Percentiles rank a stretch among this genome's conserved stretches.
Evolutionary conservation across 2,113 vertebrate genomes (phyloP).

Genomic region (Pipa parva): DNA sequence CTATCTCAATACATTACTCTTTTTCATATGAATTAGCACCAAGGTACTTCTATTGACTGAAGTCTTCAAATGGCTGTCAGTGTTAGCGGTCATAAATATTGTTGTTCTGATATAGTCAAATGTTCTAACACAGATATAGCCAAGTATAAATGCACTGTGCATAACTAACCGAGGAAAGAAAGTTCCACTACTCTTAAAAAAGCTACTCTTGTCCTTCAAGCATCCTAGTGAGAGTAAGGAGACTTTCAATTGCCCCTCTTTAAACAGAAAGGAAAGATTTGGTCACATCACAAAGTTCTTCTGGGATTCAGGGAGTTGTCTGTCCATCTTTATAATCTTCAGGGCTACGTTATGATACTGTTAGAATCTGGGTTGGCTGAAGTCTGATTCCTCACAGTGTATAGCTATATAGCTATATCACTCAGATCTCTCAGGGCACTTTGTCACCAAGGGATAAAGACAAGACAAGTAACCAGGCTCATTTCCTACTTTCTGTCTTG

Average conservation of each 20-base stretch:
- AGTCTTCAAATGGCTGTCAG: too few relatives aligned
- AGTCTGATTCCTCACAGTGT: conserved; percentile 47
- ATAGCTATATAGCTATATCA: conserved; percentile 46
- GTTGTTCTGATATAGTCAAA: too few relatives aligned
- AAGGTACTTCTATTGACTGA: too few relatives aligned
- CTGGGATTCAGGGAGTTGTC: conserved; percentile 36
- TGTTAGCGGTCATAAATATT: too few relatives aligned
- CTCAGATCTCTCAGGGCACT: conserved; percentile 51
- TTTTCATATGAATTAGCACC: too few relatives aligned
- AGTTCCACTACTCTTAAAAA: too few relatives aligned
- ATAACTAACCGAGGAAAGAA: too few relatives aligned
- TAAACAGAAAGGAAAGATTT: conserved; percentile 22
- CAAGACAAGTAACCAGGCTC: conserved; percentile 59
- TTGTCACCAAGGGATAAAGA: conserved; percentile 52
- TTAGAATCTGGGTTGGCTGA: conserved; percentile 29
- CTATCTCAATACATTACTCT: too few relatives aligned
- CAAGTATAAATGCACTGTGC: too few relatives aligned
- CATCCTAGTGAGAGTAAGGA: conserved; percentile 53
- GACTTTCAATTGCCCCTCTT: conserved; percentile 41
- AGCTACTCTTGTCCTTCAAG: conserved; percentile 53
- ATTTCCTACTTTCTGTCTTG: conserved; percentile 66
- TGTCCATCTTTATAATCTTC: conserved; percentile 47
- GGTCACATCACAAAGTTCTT: conserved; percentile 13
- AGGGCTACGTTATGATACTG: conserved; percentile 46
- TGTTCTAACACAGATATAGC: too few relatives aligned